Evolutionary conservation across 2,797 vertebrate species (phyloP).

Genomic region (Galaxias olidus): DNA sequence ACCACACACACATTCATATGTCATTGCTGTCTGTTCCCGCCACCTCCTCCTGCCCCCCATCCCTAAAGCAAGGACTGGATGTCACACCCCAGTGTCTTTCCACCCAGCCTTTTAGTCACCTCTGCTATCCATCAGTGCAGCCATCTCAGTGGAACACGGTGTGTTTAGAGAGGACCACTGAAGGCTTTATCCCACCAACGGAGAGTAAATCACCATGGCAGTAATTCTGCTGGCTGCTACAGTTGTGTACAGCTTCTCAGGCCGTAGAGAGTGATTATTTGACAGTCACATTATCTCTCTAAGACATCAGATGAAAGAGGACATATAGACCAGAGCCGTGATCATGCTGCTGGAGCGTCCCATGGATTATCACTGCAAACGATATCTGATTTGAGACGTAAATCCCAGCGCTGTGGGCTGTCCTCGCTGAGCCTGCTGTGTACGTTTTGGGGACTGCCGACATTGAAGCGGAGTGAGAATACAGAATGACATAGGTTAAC

Average conservation of each 20-base stretch:
- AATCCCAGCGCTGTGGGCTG: slow-evolving; percentile 46
- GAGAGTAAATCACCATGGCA: not conserved
- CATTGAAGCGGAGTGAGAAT: slow-evolving; percentile 33
- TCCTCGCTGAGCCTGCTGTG: slow-evolving; percentile 59
- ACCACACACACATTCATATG: slow-evolving; percentile 52
- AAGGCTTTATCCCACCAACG: slow-evolving; percentile 11
- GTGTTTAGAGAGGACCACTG: slow-evolving; percentile 22
- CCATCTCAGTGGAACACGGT: slow-evolving; percentile 1
- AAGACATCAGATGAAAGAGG: slow-evolving; percentile 28
- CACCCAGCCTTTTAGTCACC: slow-evolving; percentile 38
- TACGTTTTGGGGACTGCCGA: slow-evolving; percentile 44
- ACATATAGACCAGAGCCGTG: slow-evolving; percentile 26
- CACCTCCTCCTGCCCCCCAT: not conserved
- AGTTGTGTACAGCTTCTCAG: too few relatives aligned
- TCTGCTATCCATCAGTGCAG: slow-evolving; percentile 39
- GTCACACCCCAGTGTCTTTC: slow-evolving; percentile 28
- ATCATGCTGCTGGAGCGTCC: slow-evolving; percentile 52
- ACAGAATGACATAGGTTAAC: too few relatives aligned
- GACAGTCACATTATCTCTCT: too few relatives aligned
- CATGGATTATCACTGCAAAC: slow-evolving; percentile 58
- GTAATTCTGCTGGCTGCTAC: too few relatives aligned
- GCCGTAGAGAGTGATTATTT: too few relatives aligned
- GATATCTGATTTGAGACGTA: slow-evolving; percentile 70
- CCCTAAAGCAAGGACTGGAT: slow-evolving; percentile 42
- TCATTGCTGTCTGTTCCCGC: slow-evolving; percentile 59